Evolutionary conservation across 2,113 vertebrate species (phyloP).

Genomic region (Oriolus oriolus): DNA sequence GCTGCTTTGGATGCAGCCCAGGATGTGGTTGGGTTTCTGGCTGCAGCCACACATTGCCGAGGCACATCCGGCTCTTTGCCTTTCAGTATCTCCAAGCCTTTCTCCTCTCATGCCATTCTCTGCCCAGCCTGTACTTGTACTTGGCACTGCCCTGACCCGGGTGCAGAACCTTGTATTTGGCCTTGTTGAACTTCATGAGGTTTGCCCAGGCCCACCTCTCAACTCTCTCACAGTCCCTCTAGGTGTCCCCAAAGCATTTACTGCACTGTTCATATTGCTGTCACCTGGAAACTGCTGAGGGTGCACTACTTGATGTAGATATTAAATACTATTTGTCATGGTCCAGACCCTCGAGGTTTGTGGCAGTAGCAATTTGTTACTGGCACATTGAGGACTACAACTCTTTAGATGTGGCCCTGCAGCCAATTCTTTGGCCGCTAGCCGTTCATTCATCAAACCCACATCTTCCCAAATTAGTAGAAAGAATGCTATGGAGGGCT

Average conservation of each 20-base stretch:
- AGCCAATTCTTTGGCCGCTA: not conserved
- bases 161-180: not conserved
- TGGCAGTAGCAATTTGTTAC: not conserved
- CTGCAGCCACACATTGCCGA: rapidly evolving
- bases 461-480: not conserved
- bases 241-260: not conserved
- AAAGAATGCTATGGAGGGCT: not conserved
- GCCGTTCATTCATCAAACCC: not conserved
- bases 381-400: not conserved
- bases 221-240: not conserved
- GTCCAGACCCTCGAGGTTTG: not conserved
- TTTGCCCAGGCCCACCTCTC: not conserved
- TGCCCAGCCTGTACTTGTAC: not conserved
- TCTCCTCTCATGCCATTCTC: not conserved
- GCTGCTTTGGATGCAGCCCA: not conserved
- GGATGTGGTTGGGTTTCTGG: not conserved
- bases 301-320: not conserved
- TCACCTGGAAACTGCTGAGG: not conserved
- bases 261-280: not conserved
- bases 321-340: not conserved
- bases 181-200: not conserved
- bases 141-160: not conserved
- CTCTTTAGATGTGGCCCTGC: not conserved
- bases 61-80: not conserved
- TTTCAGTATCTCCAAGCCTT: not conserved